These are phyloP conservation scores for Scleropages formosus DNA, from an alignment of 2,797 vertebrate species.

Conservation along the genomic window DNA sequence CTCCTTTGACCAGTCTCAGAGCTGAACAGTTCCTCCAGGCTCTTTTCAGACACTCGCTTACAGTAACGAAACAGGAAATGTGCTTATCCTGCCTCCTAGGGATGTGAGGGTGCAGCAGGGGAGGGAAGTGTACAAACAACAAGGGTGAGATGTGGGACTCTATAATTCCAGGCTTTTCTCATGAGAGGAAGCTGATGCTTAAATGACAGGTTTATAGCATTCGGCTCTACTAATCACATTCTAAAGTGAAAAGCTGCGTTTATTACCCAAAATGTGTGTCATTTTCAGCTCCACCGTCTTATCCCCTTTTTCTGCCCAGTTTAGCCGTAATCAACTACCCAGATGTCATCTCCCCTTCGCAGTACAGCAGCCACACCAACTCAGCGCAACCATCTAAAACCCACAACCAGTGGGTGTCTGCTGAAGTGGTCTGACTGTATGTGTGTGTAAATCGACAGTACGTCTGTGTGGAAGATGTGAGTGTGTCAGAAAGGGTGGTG, in stretches of 20 bases:
- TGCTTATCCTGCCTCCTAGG: constrained; percentile 12
- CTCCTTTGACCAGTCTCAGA: not conserved
- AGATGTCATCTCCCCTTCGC: too few species aligned
- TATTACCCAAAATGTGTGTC: too few species aligned
- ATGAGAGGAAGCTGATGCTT: not conserved
- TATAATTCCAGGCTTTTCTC: not conserved
- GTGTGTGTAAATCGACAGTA: not conserved
- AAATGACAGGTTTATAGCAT: too few species aligned
- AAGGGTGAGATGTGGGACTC: too few species aligned
- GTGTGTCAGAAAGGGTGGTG: not conserved
- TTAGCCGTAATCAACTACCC: too few species aligned
- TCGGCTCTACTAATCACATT: too few species aligned
- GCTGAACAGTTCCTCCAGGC: not conserved
- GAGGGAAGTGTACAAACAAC: too few species aligned
- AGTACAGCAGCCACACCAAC: too few species aligned
- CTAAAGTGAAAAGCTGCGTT: too few species aligned
- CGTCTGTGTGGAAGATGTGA: not conserved
- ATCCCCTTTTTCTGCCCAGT: too few species aligned
- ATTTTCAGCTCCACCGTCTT: too few species aligned
- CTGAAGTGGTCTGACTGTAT: not conserved
- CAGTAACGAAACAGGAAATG: constrained; percentile 24
- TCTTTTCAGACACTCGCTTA: not conserved
- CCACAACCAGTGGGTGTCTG: not conserved
- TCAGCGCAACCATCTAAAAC: too few species aligned
- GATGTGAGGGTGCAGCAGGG: not conserved